These are phyloP conservation scores for Tipula unca DNA, from an alignment of 2,888 invertebrate species.

Conservation along the genomic window DNA sequence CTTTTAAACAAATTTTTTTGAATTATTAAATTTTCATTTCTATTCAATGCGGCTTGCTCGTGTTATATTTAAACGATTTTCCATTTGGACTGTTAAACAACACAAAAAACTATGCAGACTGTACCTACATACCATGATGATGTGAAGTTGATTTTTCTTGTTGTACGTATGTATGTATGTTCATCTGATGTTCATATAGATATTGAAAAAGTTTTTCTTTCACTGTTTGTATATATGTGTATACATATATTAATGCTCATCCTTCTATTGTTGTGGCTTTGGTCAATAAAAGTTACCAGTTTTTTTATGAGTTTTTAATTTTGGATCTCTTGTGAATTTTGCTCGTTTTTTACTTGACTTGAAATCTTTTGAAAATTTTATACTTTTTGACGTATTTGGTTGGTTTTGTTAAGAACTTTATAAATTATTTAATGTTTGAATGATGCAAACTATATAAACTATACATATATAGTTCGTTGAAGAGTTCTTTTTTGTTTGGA, in stretches of 20 bases:
- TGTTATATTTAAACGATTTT: neutral
- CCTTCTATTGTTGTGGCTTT: neutral
- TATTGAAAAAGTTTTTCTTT: neutral
- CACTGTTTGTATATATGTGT: neutral
- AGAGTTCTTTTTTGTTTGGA: no score
- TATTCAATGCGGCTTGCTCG: neutral
- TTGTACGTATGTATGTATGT: neutral
- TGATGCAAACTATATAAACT: neutral
- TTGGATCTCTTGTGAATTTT: neutral
- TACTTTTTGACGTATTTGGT: neutral
- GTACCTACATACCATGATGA: neutral
- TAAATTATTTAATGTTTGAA: neutral
- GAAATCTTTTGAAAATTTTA: neutral
- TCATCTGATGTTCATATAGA: neutral
- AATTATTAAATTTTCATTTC: neutral
- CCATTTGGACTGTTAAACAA: neutral
- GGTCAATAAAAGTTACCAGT: neutral
- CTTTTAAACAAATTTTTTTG: neutral
- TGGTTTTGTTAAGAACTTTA: neutral
- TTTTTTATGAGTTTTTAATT: neutral
- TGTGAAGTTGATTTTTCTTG: neutral
- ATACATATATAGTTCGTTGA: no score
- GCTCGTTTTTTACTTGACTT: neutral
- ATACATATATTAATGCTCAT: neutral
- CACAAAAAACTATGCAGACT: neutral